Base-by-base conservation (phyloP, 2,113 vertebrate species). In the Lepus europaeus region DNA sequence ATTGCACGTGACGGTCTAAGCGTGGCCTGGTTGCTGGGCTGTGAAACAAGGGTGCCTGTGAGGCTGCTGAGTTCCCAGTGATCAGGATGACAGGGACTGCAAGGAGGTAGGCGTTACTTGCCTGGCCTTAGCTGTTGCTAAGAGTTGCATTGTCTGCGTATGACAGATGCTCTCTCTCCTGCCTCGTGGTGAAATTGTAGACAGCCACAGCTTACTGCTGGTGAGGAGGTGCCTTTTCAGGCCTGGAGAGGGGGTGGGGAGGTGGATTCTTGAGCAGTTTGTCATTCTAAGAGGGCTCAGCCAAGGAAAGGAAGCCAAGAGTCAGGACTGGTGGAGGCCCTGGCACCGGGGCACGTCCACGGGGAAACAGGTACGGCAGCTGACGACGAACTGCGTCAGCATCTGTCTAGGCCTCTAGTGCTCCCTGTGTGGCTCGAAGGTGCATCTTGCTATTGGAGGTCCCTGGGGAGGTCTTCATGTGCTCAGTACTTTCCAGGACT, bases 201-300 rank as follows among this genome's bases (percentile, higher is more conserved):
- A 7, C 9, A 4, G 8, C 16, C 63, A 1, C 11, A 23, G 36
- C 6, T 27, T 84, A 59, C 72, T 87, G 27, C n/a, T 51, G 51
- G 69, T 19, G 20, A 73, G 12, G 59, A 73, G 14, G n/a, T 63
- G 1, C 23, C 16, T 63, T 69, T 39, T 61, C 2, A 14, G 31
- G 27, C n/a, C 63, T n/a, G 31, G 45, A 45, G 45, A 45, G 6
- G 45, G 45, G 45, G 45, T 45, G 45, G 45, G 45, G 45, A 45
- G 45, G 45, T 45, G 45, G 45, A 45, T 45, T 45, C 45, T 45
- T 45, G 45, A 45, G 45, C 45, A 45, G 23, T 29, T 74, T 14
- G 76, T 92, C 29, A 39, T 89, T 72, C 45, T 45, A 49, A 91
- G 68, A 72, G 25, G 36, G 39, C 78, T 70, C 59, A 72, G 29